Conservation (phyloP, 2,113 vertebrate genomes). For the Puntigrus tetrazona region DNA sequence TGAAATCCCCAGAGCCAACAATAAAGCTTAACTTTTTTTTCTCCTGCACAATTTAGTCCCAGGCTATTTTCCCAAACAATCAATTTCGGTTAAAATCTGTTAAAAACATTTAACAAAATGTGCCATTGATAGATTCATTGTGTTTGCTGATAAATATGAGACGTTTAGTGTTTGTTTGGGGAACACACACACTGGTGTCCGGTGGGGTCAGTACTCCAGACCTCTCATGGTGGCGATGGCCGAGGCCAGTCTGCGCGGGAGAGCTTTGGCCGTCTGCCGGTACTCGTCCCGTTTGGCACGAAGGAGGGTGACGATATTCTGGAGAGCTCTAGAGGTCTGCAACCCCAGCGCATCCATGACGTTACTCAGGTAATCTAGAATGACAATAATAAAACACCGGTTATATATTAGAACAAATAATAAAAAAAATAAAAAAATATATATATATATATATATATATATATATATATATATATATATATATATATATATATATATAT, state of each 20-base stretch:
- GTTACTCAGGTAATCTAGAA: conserved; percentile 91
- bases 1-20: neutral
- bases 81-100: neutral
- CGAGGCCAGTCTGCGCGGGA: conserved; percentile 81
- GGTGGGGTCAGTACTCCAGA: conserved; percentile 76
- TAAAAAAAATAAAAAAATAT: neutral
- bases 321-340: conserved; percentile 85
- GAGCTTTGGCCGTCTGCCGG: conserved; percentile 79
- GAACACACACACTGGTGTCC: neutral
- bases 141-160: conserved; percentile 7
- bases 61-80: neutral
- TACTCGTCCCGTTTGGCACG: conserved; percentile 89
- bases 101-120: neutral
- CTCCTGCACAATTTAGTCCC: neutral
- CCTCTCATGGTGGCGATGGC: conserved; percentile 81
- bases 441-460: no score
- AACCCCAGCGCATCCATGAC: conserved; percentile 97
- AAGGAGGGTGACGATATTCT: conserved; percentile 79
- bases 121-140: neutral
- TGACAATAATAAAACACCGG: neutral
- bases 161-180: neutral
- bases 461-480: no score
- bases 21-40: neutral
- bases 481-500: no score
- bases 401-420: neutral